Percentiles rank a stretch among this genome's conserved stretches.
phyloP scores from a whole-genome alignment of 2,888 invertebrate genomes.

The Dolomedes plantarius region DNA sequence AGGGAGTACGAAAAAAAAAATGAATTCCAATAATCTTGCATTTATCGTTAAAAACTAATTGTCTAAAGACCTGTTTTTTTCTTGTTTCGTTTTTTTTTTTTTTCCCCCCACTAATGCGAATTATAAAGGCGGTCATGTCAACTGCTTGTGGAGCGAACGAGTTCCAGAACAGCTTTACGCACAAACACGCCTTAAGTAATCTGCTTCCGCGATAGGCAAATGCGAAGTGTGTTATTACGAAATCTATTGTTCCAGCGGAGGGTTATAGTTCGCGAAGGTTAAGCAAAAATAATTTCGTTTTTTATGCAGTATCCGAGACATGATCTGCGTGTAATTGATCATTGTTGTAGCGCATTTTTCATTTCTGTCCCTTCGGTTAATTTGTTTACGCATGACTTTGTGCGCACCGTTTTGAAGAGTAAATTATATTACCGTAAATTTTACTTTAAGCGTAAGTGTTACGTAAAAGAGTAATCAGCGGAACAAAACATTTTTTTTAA shows the following conservation, averaged over 20 bases:
- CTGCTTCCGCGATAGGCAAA: background rate
- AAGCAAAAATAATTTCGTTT: background rate
- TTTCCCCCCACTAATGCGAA: background rate
- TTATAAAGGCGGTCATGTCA: background rate
- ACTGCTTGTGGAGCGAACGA: background rate
- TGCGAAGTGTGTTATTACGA: background rate
- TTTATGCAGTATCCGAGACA: too few relatives aligned
- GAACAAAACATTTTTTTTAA: too few relatives aligned
- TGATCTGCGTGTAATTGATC: too few relatives aligned
- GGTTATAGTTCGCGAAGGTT: background rate
- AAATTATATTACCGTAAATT: too few relatives aligned
- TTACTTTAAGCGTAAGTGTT: too few relatives aligned
- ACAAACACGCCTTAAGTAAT: background rate
- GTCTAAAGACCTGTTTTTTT: slow-evolving; percentile 13
- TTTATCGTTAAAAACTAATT: slow-evolving; percentile 11
- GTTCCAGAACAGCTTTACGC: background rate
- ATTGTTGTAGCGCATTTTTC: too few relatives aligned
- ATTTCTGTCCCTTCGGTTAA: too few relatives aligned
- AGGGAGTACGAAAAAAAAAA: background rate
- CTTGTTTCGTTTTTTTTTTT: too few relatives aligned
- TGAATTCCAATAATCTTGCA: background rate
- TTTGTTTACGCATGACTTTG: too few relatives aligned
- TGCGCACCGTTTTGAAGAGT: too few relatives aligned
- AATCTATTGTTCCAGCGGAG: background rate
- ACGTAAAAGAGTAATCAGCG: too few relatives aligned